phyloP scores from a whole-genome alignment of 2,888 invertebrate genomes.

The Heliconius aoede region DNA sequence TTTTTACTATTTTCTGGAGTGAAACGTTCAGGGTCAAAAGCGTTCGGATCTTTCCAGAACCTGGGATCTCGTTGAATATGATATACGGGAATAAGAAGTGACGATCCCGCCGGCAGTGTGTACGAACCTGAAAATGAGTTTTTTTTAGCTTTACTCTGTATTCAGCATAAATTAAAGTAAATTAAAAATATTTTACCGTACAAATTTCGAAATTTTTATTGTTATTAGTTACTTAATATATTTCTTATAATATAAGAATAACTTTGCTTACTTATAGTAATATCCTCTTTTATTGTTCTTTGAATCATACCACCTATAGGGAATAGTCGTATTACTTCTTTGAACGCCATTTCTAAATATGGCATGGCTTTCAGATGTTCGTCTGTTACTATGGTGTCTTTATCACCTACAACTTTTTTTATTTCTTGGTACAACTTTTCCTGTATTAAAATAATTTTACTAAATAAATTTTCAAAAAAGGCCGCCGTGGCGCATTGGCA shows the following conservation, averaged over 20 bases:
- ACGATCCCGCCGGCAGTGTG: constrained; percentile 67
- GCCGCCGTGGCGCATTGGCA: too few relatives aligned
- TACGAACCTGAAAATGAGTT: constrained; percentile 55
- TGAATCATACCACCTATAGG: constrained; percentile 72
- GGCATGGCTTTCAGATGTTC: constrained; percentile 69
- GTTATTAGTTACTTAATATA: too few relatives aligned
- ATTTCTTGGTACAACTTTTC: constrained; percentile 69
- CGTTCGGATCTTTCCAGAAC: constrained; percentile 65
- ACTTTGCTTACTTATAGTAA: constrained; percentile 60
- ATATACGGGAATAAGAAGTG: constrained; percentile 65
- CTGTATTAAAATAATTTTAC: constrained; percentile 53
- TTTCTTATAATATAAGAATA: background rate
- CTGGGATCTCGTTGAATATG: constrained; percentile 68
- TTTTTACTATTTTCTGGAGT: constrained; percentile 59
- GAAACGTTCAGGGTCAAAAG: constrained; percentile 72
- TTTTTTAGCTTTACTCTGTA: too few relatives aligned
- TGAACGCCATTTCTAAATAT: constrained; percentile 73
- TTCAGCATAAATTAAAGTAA: too few relatives aligned
- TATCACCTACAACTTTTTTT: constrained; percentile 57
- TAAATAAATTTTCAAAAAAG: too few relatives aligned
- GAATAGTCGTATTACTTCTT: constrained; percentile 68
- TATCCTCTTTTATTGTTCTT: constrained; percentile 66
- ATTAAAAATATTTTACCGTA: too few relatives aligned
- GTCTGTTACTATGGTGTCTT: constrained; percentile 59
- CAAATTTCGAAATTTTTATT: too few relatives aligned